These are phyloP conservation scores for Myopa testacea DNA, from an alignment of 2,888 invertebrate genomes.

Conservation along the genomic window DNA sequence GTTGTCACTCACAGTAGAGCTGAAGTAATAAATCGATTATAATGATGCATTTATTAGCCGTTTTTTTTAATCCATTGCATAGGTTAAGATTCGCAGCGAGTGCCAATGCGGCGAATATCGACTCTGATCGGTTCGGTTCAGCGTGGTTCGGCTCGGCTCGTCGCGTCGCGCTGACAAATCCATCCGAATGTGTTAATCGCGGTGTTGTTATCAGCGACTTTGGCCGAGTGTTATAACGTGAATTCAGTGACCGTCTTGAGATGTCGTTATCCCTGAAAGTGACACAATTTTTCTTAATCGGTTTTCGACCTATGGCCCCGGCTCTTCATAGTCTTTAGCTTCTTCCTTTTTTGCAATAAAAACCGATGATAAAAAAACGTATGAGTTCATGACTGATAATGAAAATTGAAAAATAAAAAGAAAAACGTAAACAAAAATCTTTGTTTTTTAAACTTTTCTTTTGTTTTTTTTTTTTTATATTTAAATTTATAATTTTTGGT, in stretches of 20 bases:
- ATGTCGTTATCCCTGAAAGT: conserved; percentile 32
- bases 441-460: neutral
- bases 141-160: too few species aligned
- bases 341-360: neutral
- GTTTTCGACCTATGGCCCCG: conserved; percentile 31
- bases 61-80: too few species aligned
- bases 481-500: neutral
- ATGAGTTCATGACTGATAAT: conserved; percentile 37
- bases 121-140: too few species aligned
- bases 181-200: neutral
- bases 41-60: too few species aligned
- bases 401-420: neutral
- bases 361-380: conserved; percentile 6
- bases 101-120: too few species aligned
- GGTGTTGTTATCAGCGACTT: neutral
- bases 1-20: neutral
- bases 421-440: neutral
- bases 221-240: neutral
- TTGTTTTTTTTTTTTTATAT: too few species aligned
- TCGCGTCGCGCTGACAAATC: too few species aligned
- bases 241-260: conserved; percentile 7
- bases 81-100: too few species aligned
- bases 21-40: neutral
- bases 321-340: neutral
- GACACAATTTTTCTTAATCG: conserved; percentile 35